Evolutionary conservation across 2,888 invertebrate genomes (phyloP), one percentile per base, ranked within the genome.

Genomic region (Zelleria hepariella): DNA sequence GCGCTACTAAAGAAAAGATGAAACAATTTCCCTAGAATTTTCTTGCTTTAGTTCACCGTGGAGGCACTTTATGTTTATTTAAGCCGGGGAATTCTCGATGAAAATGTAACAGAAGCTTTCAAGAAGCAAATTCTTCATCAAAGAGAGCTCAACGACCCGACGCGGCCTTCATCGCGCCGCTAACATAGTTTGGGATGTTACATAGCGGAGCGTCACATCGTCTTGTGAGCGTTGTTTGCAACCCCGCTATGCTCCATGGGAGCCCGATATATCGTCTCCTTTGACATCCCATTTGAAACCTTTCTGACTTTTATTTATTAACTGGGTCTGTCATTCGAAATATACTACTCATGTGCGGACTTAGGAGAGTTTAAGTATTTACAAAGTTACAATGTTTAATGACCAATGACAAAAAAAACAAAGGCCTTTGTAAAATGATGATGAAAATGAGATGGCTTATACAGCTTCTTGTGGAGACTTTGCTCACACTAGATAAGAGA

Each of bases 71-170:
- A 63, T 78, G 72, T 80, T 75, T 78, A 78, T 78, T 79, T 77
- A 75, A 77, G 78, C 77, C 72, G 67, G 32, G 69, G 67, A 76
- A 70, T 74, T 73, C 69, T 71, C 63, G 58, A 65, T 74, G 75
- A 78, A 81, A 77, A 72, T 80, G 75, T 72, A 73, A 81, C 77
- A 79, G 78, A 80, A 82, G 82, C 82, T 84, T 79, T 82, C 80
- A 82, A 77, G 77, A 71, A 80, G 78, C 73, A 81, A 82, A 83
- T 83, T 78, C 74, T 80, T 83, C 82, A 80, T 85, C 82, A 85
- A 82, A 82, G 71, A 75, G 68, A 68, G 71, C 74, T 75, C 78
- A 80, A 78, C 79, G 77, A 84, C 72, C 75, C 77, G 75, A 68
- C 71, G 74, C 71, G 73, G 71, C 75, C 70, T 74, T 70, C 68